Percentiles rank a stretch among this genome's conserved stretches.
phyloP scores from a whole-genome alignment of 2,113 vertebrate genomes.

The Holacanthus passer region DNA sequence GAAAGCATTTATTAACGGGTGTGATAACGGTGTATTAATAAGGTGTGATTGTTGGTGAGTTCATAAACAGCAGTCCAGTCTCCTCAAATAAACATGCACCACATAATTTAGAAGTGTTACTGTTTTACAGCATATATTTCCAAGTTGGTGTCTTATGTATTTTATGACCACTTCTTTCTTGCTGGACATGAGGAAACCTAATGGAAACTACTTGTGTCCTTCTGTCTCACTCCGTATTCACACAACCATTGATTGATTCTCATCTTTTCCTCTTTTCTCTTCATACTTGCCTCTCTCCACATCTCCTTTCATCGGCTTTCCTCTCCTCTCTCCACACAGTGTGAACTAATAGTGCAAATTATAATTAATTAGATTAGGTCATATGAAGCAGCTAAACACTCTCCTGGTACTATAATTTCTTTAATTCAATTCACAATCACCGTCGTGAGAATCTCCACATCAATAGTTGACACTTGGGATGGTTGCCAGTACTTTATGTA shows the following conservation, averaged over 20 bases:
- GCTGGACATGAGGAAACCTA: background rate
- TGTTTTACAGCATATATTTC: background rate
- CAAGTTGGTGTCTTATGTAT: background rate
- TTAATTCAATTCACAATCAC: slow-evolving; percentile 16
- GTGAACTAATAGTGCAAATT: slow-evolving; percentile 7
- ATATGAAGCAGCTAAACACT: slow-evolving; percentile 43
- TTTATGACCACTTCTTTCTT: background rate
- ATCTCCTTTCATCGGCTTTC: background rate
- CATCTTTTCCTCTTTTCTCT: too few relatives aligned
- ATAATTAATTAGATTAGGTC: slow-evolving; percentile 48
- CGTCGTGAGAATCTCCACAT: slow-evolving; percentile 22
- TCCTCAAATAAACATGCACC: background rate
- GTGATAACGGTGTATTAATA: slow-evolving; percentile 23
- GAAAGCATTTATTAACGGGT: slow-evolving; percentile 1
- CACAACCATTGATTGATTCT: background rate
- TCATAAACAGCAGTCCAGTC: background rate
- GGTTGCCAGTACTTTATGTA: background rate
- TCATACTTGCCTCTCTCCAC: background rate
- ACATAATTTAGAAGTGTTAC: background rate
- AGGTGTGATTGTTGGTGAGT: background rate
- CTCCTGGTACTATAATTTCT: slow-evolving; percentile 16
- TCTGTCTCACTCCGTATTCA: slow-evolving; percentile 6
- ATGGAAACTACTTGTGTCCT: background rate
- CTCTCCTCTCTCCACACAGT: background rate
- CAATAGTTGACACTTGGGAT: slow-evolving; percentile 5